Conservation (phyloP, 2,888 invertebrate species). For the Morpho deidamia region DNA sequence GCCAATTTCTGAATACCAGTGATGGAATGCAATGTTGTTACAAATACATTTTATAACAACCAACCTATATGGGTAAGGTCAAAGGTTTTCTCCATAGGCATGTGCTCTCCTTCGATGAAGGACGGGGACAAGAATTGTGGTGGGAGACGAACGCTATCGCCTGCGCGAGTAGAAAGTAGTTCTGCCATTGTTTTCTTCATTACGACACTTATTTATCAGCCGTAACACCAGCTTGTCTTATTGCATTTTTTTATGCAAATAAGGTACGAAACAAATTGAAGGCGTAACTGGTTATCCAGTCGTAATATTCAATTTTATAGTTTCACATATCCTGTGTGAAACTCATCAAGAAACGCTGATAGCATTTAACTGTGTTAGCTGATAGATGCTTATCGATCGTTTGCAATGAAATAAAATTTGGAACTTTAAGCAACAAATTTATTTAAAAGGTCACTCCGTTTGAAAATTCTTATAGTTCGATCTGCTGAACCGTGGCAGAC, state of each 20-base stretch:
- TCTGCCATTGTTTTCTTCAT: constrained; percentile 67
- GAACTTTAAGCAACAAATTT: constrained; percentile 7
- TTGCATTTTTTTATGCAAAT: constrained; percentile 63
- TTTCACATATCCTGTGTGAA: constrained; percentile 12
- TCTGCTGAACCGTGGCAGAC: constrained; percentile 21
- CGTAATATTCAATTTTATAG: constrained; percentile 11
- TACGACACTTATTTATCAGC: constrained; percentile 67
- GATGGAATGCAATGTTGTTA: constrained; percentile 43
- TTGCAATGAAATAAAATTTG: background rate
- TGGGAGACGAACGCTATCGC: constrained; percentile 34
- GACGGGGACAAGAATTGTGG: constrained; percentile 32
- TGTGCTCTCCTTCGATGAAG: constrained; percentile 32
- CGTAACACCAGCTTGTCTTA: constrained; percentile 50
- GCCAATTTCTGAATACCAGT: constrained; percentile 22
- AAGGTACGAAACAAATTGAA: constrained; percentile 28
- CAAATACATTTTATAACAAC: constrained; percentile 47
- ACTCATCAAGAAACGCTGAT: background rate
- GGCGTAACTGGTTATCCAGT: constrained; percentile 22
- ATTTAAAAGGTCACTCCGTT: constrained; percentile 14
- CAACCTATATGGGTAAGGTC: constrained; percentile 61
- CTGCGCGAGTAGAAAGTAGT: constrained; percentile 66
- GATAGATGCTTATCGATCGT: background rate
- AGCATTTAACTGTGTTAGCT: background rate
- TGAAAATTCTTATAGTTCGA: constrained; percentile 18
- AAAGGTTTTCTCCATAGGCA: constrained; percentile 67